These are phyloP conservation scores for Gallinago undulata DNA, from an alignment of 2,113 vertebrate species.

Conservation along the genomic window DNA sequence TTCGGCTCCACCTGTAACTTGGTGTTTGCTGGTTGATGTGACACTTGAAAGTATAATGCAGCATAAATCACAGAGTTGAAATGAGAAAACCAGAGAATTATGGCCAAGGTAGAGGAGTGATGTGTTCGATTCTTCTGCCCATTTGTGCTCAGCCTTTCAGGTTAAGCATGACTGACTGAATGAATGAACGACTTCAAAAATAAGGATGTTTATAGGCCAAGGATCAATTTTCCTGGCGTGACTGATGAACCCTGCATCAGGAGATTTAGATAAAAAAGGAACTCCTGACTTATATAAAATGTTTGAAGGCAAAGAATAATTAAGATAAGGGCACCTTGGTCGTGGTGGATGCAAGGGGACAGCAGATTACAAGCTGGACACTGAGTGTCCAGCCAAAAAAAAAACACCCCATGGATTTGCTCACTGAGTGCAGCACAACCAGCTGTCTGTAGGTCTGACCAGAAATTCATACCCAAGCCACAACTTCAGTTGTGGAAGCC, in stretches of 20 bases:
- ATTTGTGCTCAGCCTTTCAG: background rate
- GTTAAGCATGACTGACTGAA: background rate
- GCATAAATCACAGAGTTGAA: background rate
- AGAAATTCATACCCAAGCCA: background rate
- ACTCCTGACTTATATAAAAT: background rate
- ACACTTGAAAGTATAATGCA: background rate
- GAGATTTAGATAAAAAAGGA: slow-evolving; percentile 13
- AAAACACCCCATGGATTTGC: background rate
- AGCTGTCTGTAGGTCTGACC: background rate
- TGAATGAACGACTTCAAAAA: background rate
- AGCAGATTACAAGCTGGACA: background rate
- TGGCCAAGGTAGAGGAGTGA: background rate
- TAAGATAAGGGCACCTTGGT: background rate
- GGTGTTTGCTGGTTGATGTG: background rate
- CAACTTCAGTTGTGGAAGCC: background rate
- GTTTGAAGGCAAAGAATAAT: slow-evolving; percentile 19
- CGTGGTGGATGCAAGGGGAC: background rate
- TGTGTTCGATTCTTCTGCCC: background rate
- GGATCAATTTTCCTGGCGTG: slow-evolving; percentile 3
- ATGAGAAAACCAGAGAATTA: background rate
- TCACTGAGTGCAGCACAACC: background rate
- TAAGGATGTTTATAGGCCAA: background rate
- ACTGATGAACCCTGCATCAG: background rate
- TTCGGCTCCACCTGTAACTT: background rate
- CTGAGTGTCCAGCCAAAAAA: background rate